Base-by-base conservation (phyloP, 1,140 invertebrate genomes). In the Drosophila lini region DNA sequence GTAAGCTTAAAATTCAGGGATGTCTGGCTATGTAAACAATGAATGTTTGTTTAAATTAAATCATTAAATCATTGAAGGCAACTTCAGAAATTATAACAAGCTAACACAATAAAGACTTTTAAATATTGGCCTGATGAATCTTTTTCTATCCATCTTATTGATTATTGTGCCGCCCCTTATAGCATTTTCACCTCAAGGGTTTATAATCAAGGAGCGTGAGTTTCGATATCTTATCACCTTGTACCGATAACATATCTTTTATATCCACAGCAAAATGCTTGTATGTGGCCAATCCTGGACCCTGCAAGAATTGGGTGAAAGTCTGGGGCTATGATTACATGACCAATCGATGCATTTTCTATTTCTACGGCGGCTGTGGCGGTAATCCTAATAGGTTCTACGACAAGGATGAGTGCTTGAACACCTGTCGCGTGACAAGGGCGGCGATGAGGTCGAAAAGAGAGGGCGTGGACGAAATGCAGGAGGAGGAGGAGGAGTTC, bases 381-480 rank as follows among this genome's bases (percentile, higher is more conserved):
- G 81, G 81, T 2, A 84, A 84, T 74, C 81, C 81, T 0, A 84
- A 84, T 67, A 74, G 81, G 0, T 84, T 84, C 13, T 60, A 57
- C 9, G 70, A 68, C 0, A 65, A 80, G 28, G 31, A 52, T 0
- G 82, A 84, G 11, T 84, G 81, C 52, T 31, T 84, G 19, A 6
- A 41, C 0, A 71, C 60, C 0, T 84, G 81, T 28, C 53, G 62
- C 8, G 81, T 84, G 4, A 9, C 44, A 4, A 58, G n/a, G 32
- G n/a, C 55, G 0, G 15, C 22, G 1, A 38, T 40, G 3, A 74
- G 73, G 5, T n/a, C 10, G 1, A 77, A 60, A 40, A 59, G 74
- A 9, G 31, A 59, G 4, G 19, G 13, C 0, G 13, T 22, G 0
- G 16, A 25, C 1, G 47, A 32, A 1, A 52, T 45, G 9, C 16